Base-by-base conservation (phyloP, 1,140 invertebrate genomes). In the Mactra quadrangularis region DNA sequence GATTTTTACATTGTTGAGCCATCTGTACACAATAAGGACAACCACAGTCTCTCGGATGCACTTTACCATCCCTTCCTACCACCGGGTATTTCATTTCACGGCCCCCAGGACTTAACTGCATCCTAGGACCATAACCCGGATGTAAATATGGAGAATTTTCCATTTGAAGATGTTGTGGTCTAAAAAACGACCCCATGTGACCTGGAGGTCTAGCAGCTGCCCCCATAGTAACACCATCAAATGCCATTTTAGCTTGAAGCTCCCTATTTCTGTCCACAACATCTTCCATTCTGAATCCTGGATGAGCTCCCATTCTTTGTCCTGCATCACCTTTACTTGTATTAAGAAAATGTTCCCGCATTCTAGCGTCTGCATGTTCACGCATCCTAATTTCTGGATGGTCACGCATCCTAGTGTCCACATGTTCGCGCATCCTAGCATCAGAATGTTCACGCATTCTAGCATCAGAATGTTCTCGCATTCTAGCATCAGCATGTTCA, bases 1-100 rank as follows among this genome's bases (percentile, higher is more conserved):
- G 45, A 27, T 25, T 25, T 19, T 68, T 38, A 11, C 62, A 29
- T 11, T 41, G 33, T n/a, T 78, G 75, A 15, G 29, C 17, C 27
- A 52, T 22, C 22, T 41, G 60, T 11, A 81, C 33, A 35, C 77
- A 81, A 31, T 70, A 55, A 29, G 77, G 19, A 25, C 77, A 81
- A 4, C 19, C 41, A 71, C 77, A 81, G 38, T 71, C 77, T 33
- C 77, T 19, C 4, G 52, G 45, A 59, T 79, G 77, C 17, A 31
- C 9, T 22, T 74, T 74, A 45, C 31, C 29, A 15, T 74, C 71
- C 13, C 71, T 19, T 15, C 55, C 29, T 3, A n/a, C n/a, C 17
- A 13, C 25, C 1, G 9, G 9, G 2, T 22, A 25, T 41, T 17
- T 55, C 4, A 59, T 41, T n/a, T 31, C 9, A 25, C 41, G 9